These are phyloP conservation scores for Notocelia uddmanniana DNA, from an alignment of 2,888 invertebrate species.

Conservation along the genomic window DNA sequence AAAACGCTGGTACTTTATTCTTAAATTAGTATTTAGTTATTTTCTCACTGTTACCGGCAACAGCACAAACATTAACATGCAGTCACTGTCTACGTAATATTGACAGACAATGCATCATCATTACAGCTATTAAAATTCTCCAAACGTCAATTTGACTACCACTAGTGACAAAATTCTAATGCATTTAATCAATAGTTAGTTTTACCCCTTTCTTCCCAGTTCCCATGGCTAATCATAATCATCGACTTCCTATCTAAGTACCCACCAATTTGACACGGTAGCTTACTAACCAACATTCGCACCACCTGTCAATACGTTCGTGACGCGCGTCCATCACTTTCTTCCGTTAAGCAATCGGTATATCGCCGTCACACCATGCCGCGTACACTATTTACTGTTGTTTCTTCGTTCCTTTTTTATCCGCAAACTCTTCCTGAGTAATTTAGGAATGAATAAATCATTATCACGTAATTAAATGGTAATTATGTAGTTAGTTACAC, in stretches of 20 bases:
- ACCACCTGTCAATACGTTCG: slow-evolving; percentile 63
- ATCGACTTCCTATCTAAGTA: slow-evolving; percentile 48
- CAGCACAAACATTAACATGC: background rate
- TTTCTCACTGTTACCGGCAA: background rate
- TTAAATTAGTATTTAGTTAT: background rate
- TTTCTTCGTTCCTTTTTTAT: slow-evolving; percentile 63
- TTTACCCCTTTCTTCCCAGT: slow-evolving; percentile 49
- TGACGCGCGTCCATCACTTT: slow-evolving; percentile 67
- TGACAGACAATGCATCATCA: background rate
- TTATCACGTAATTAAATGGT: slow-evolving; percentile 54
- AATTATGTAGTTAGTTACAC: slow-evolving; percentile 54
- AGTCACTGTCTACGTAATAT: background rate
- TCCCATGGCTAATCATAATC: slow-evolving; percentile 55
- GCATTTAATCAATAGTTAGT: slow-evolving; percentile 23
- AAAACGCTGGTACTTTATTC: background rate
- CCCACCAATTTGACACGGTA: slow-evolving; percentile 67
- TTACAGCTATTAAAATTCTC: background rate
- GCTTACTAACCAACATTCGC: slow-evolving; percentile 66
- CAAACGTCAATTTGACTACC: background rate
- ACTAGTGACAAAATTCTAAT: background rate
- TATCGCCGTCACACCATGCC: slow-evolving; percentile 74
- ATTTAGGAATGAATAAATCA: slow-evolving; percentile 77
- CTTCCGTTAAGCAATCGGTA: slow-evolving; percentile 64
- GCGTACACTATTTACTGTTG: slow-evolving; percentile 61
- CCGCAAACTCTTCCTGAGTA: slow-evolving; percentile 72